Evolutionary conservation across 2,888 invertebrate species (phyloP).

Genomic region (Troides helena): DNA sequence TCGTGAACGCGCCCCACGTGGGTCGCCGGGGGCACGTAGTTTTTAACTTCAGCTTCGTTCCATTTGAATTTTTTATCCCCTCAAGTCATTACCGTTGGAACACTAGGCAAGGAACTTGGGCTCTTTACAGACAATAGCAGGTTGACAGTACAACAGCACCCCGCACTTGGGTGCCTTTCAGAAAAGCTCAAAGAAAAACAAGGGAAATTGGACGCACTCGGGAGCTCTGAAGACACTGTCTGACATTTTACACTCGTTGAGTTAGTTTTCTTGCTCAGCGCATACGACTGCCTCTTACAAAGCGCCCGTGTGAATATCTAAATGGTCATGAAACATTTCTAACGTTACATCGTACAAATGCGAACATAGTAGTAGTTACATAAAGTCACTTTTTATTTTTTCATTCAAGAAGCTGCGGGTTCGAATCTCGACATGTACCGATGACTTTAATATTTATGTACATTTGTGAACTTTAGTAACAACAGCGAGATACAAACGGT

Average conservation of each 20-base stretch:
- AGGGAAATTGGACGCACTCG: conserved; percentile 23
- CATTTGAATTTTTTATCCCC: conserved; percentile 28
- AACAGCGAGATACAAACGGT: too few species aligned
- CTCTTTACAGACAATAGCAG: conserved; percentile 26
- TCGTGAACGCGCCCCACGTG: conserved; percentile 14
- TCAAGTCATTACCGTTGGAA: conserved; percentile 26
- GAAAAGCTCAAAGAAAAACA: conserved; percentile 28
- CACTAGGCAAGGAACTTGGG: conserved; percentile 22
- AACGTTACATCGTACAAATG: conserved; percentile 1
- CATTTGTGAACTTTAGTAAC: too few species aligned
- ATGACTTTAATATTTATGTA: too few species aligned
- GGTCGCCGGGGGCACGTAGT: conserved; percentile 20
- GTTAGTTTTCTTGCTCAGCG: conserved; percentile 21
- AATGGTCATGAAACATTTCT: conserved; percentile 23
- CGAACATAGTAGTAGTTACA: neutral
- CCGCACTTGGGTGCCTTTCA: conserved; percentile 16
- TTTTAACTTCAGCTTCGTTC: conserved; percentile 17
- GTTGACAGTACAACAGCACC: conserved; percentile 15
- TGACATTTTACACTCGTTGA: conserved; percentile 27
- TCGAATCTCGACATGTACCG: too few species aligned
- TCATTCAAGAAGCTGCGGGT: too few species aligned
- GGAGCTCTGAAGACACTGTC: conserved; percentile 15
- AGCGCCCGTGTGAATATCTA: conserved; percentile 24
- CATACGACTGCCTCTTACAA: conserved; percentile 14
- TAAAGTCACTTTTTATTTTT: too few species aligned